Evolutionary conservation across 2,797 vertebrate species (phyloP), one percentile per base, ranked within the genome.

Genomic region (Masticophis lateralis): DNA sequence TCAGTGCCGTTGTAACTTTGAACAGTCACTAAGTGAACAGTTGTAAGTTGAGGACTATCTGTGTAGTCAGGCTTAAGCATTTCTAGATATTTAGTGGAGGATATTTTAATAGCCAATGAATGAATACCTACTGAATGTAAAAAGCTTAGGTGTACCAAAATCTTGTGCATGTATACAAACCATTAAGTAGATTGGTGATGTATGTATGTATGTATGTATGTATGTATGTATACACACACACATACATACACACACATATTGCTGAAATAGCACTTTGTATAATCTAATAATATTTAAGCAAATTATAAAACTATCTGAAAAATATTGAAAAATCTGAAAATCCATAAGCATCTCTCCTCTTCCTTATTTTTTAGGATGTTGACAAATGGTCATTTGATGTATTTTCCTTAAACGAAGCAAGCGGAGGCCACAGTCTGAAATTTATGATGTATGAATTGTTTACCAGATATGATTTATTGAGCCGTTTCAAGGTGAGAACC

Each of bases 361-460:
- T 94, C 92, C 14, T 91, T 94, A 57, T 91, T 91, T 83, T 96
- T 91, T 97, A 99, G 99, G 98, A 99, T 94, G 98, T 99, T 96
- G 99, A 99, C 97, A 99, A 98, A 96, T 99, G 99, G 99, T 99
- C 99, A 16, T 99, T 99, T 95, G 98, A 99, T 11, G 99, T 99
- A n/a, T 99, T 99, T 96, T 97, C 98, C 90, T 98, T 99, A 94
- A 99, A 99, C 92, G 98, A 99, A 96, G 99, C 98, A 87, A 99
- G 99, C 25, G 98, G 98, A 96, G 99, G 99, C 89, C 99, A 99
- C 91, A 99, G 99, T 90, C 98, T 99, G 96, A 99, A 99, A 97
- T 99, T 99, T 97, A 98, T 99, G 97, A 99, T 99, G 95, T 99
- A 99, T 91, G 99, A 99, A 96, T 98, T 99, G 74, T 98, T 99